Base-by-base conservation (phyloP, 1,140 invertebrate species). In the Battus philenor region DNA sequence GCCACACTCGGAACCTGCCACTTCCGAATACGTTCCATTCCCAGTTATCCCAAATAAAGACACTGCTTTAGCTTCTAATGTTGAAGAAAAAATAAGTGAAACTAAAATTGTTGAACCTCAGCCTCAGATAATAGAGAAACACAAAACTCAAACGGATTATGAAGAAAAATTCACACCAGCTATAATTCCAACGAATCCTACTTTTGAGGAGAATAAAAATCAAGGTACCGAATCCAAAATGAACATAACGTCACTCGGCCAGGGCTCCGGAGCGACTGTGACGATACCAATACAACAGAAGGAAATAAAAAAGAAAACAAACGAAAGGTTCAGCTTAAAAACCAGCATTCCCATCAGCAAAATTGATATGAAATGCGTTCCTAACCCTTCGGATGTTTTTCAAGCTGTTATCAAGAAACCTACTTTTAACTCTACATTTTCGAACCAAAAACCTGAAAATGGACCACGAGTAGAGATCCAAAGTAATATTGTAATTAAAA, bases 341-440 rank as follows among this genome's bases (percentile, higher is more conserved):
- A 86, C 81, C 1, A 86, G 80, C 50, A 86, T 85, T 52, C 81
- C 82, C 3, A 84, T 86, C 10, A 83, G 77, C 36, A 85, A 86
- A 65, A 75, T 86, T 7, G 84, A 86, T 49, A 71, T 83, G 58
- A 81, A 84, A 64, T 80, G 74, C 47, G 76, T 81, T 1, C 63
- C 36, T 31, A 81, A 62, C 24, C 49, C 70, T 17, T 47, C 76
- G n/a, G 81, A 79, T 17, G 33, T 51, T 13, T 66, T 68, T 49
- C 64, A 66, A 34, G 69, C 45, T 45, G 22, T 47, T 16, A 27
- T 57, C 24, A 73, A 75, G 55, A 75, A 71, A 44, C 50, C 39
- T 10, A 27, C 45, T 18, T 72, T 65, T 18, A 64, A 69, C 34
- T 57, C 65, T 33, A 47, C 59, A 8, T 72, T 77, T 50, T 39